These are phyloP conservation scores for Drosophila watanabei DNA, from an alignment of 1,140 invertebrate species.

Conservation along the genomic window DNA sequence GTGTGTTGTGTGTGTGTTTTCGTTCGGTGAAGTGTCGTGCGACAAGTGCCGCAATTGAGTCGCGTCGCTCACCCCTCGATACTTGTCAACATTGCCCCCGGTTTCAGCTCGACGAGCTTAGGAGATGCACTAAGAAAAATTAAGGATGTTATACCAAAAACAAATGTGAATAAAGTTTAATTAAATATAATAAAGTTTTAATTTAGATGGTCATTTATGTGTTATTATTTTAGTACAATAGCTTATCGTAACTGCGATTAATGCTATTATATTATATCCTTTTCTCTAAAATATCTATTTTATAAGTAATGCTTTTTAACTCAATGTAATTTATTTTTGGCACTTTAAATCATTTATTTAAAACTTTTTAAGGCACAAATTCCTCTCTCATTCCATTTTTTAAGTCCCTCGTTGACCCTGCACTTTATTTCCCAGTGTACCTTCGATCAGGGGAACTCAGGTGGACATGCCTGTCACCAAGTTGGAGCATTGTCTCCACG, in stretches of 20 bases:
- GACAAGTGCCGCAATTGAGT: constrained; percentile 83
- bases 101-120: not conserved
- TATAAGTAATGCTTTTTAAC: not conserved
- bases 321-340: not conserved
- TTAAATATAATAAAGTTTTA: not conserved
- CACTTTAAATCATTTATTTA: not conserved
- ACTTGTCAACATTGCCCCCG: constrained; percentile 59
- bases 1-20: constrained; percentile 16
- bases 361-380: not conserved
- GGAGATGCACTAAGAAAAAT: not conserved
- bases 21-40: constrained; percentile 69
- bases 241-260: too few species aligned
- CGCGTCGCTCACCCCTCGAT: constrained; percentile 48
- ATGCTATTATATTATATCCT: not conserved
- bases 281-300: not conserved
- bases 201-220: not conserved
- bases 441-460: not conserved
- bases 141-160: not conserved
- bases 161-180: not conserved
- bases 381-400: not conserved
- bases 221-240: not conserved
- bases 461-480: constrained; percentile 67
- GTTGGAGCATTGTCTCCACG: constrained; percentile 70
- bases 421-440: not conserved
- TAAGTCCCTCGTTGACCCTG: accelerated